Percentiles rank a stretch among this genome's conserved stretches.
These are phyloP conservation scores for Clytia hemisphaerica DNA, from an alignment of 30 jellyfish, hydroid and myxozoan genomes.

Conservation along the genomic window DNA sequence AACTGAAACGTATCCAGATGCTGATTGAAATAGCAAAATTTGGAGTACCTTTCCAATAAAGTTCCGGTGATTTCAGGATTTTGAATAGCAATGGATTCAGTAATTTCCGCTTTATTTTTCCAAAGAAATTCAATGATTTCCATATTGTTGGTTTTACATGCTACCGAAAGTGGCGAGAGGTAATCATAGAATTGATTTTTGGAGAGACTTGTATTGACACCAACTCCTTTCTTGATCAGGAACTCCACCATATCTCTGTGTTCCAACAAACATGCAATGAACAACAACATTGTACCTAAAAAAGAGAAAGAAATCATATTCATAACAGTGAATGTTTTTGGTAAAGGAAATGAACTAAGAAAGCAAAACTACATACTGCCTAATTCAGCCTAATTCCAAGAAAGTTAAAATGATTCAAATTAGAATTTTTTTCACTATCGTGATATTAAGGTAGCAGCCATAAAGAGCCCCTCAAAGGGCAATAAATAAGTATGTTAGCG, in stretches of 20 bases:
- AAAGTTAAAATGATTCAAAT: not conserved
- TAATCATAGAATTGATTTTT: constrained; percentile 39
- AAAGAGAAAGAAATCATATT: not conserved
- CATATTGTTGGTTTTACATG: constrained; percentile 35
- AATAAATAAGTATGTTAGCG: no score
- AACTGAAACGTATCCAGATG: no score
- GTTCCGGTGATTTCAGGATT: constrained; percentile 43
- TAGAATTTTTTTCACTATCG: no score
- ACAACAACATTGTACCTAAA: constrained; percentile 53
- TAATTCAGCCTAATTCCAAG: no score
- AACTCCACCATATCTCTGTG: constrained; percentile 43
- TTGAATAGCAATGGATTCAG: constrained; percentile 50
- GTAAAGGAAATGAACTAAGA: not conserved
- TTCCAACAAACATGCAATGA: constrained; percentile 44
- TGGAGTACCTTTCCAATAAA: constrained; percentile 42
- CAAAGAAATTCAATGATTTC: constrained; percentile 32
- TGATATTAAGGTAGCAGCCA: no score
- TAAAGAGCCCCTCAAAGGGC: no score
- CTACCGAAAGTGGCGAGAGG: constrained; percentile 53
- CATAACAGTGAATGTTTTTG: not conserved
- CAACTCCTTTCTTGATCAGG: constrained; percentile 59
- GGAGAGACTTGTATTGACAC: constrained; percentile 40
- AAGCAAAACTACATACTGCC: not conserved
- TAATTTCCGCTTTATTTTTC: constrained; percentile 49
- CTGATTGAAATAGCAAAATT: not conserved